Evolutionary conservation across 2,797 vertebrate species (phyloP).

Genomic region (Natrix natrix): DNA sequence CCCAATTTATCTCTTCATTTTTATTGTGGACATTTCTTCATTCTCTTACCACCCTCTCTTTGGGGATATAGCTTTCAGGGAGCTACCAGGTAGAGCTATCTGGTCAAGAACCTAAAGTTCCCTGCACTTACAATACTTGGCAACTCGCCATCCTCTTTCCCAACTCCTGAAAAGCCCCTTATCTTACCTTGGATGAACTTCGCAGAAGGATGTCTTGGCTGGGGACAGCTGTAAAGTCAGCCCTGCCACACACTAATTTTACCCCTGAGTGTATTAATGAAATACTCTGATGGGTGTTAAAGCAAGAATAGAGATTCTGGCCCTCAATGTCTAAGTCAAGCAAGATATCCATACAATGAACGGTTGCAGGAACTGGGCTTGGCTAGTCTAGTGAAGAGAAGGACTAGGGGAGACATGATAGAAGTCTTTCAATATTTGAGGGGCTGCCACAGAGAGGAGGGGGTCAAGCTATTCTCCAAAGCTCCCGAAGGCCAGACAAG

Average conservation of each 20-base stretch:
- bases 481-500: too few species aligned
- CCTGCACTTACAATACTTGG: background rate
- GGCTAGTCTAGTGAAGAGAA: background rate
- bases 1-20: background rate
- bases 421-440: too few species aligned
- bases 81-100: background rate
- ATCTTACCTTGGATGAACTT: accelerated
- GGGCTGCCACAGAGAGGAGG: too few species aligned
- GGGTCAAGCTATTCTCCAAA: too few species aligned
- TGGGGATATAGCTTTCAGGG: background rate
- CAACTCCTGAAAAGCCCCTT: background rate
- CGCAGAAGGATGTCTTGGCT: accelerated
- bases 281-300: accelerated
- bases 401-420: background rate
- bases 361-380: too few species aligned
- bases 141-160: background rate
- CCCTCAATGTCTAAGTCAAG: background rate
- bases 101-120: background rate
- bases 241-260: accelerated
- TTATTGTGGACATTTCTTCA: background rate
- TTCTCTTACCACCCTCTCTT: background rate
- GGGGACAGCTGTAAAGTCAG: accelerated
- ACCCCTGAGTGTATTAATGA: background rate
- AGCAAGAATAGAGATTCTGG: background rate
- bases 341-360: background rate